These are phyloP conservation scores for Apodemus speciosus DNA, from an alignment of 2,113 vertebrate species.

Conservation along the genomic window DNA sequence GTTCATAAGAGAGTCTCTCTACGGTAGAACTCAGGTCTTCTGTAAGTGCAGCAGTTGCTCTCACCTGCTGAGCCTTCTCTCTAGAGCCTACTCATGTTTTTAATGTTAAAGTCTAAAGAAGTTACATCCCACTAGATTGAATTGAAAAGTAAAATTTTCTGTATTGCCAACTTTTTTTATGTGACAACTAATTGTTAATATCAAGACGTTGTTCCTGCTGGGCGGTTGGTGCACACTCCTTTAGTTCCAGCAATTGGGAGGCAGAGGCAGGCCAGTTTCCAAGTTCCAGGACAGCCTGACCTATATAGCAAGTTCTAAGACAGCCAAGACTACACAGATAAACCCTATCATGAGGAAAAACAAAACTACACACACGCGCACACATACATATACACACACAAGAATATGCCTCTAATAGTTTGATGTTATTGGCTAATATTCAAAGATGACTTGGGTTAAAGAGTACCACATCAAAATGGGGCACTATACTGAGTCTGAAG, in stretches of 20 bases:
- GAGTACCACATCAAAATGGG: no score
- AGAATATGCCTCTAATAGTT: no score
- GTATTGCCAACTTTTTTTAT: not conserved
- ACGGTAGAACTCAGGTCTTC: not conserved
- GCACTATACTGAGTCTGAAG: no score
- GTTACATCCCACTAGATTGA: not conserved
- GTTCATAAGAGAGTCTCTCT: no score
- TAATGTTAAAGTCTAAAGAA: not conserved
- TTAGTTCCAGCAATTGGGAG: no score
- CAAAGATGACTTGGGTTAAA: no score
- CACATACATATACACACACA: no score
- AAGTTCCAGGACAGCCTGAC: not conserved
- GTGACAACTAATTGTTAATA: not conserved
- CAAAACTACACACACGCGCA: no score
- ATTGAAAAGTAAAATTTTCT: slow-evolving; percentile 30
- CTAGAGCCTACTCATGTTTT: not conserved
- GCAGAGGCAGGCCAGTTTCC: no score
- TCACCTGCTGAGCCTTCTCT: not conserved
- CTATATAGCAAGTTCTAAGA: no score
- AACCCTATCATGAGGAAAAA: not conserved
- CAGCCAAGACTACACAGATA: no score
- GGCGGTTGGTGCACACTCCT: not conserved
- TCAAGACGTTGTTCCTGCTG: not conserved
- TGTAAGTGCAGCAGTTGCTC: not conserved
- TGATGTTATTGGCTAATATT: no score